phyloP scores from a whole-genome alignment of 2,113 vertebrate genomes.

The Pomatorhinus ruficollis region DNA sequence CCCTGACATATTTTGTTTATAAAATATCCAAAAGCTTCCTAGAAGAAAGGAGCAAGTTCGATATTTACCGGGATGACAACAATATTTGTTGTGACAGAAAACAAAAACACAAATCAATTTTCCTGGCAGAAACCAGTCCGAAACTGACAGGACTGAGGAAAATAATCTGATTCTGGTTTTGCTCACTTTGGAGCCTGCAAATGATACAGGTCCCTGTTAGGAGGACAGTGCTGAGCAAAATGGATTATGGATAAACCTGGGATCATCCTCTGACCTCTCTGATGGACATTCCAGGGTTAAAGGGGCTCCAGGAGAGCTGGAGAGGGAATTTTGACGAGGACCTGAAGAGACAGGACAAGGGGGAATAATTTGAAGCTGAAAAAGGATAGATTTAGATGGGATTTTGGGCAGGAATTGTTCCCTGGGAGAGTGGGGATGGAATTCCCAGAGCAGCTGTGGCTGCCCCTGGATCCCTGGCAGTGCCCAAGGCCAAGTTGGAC shows the following conservation, averaged over 20 bases:
- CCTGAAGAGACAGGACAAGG: not conserved
- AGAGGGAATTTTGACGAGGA: not conserved
- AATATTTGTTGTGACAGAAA: slow-evolving; percentile 13
- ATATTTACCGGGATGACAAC: not conserved
- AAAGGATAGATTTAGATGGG: not conserved
- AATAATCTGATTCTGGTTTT: not conserved
- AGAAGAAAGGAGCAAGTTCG: not conserved
- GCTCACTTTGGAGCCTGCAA: not conserved
- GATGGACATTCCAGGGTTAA: fast-evolving
- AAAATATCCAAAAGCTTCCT: not conserved
- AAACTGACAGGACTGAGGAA: not conserved
- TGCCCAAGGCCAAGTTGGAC: not conserved
- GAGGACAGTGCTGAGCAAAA: not conserved
- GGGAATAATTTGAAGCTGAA: not conserved
- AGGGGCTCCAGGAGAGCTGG: not conserved
- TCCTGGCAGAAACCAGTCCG: not conserved
- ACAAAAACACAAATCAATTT: not conserved
- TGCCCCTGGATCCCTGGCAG: not conserved
- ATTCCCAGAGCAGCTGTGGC: not conserved
- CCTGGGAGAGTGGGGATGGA: fast-evolving
- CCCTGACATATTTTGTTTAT: not conserved
- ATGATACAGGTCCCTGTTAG: not conserved
- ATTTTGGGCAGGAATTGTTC: fast-evolving
- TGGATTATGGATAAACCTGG: not conserved
- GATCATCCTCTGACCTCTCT: not conserved